Conservation (phyloP, 1,140 invertebrate species). For the Drosophila rufa region DNA sequence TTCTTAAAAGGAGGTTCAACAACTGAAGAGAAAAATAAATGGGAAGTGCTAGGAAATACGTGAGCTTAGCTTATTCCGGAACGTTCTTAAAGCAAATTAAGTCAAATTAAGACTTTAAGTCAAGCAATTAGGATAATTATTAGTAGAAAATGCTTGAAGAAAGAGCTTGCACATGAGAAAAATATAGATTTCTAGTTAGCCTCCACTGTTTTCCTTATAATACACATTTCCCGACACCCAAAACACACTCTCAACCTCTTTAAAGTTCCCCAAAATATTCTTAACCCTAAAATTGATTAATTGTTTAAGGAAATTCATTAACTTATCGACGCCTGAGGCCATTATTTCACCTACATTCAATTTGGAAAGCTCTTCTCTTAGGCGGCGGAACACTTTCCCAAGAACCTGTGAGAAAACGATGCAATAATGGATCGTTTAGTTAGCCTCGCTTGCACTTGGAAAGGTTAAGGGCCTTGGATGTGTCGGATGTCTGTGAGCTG, state of each 20-base stretch:
- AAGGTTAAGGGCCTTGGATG: constrained; percentile 49
- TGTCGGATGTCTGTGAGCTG: constrained; percentile 10
- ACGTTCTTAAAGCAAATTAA: background rate
- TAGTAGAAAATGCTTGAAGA: background rate
- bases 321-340: background rate
- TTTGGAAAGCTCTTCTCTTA: background rate
- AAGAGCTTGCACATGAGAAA: background rate
- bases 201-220: no score
- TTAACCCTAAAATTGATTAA: constrained; percentile 19
- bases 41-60: background rate
- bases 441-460: constrained; percentile 22
- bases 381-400: constrained; percentile 24
- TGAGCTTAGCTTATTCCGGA: background rate
- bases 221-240: background rate
- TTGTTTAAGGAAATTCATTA: constrained; percentile 17
- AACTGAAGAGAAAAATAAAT: background rate
- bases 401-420: constrained; percentile 44
- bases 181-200: background rate
- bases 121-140: background rate
- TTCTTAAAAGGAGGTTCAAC: background rate
- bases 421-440: constrained; percentile 44
- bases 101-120: background rate
- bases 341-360: constrained; percentile 28
- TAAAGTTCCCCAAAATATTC: background rate
- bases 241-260: background rate